Evolutionary conservation across 2,888 invertebrate genomes (phyloP).

Genomic region (Hirudinaria manillensis): DNA sequence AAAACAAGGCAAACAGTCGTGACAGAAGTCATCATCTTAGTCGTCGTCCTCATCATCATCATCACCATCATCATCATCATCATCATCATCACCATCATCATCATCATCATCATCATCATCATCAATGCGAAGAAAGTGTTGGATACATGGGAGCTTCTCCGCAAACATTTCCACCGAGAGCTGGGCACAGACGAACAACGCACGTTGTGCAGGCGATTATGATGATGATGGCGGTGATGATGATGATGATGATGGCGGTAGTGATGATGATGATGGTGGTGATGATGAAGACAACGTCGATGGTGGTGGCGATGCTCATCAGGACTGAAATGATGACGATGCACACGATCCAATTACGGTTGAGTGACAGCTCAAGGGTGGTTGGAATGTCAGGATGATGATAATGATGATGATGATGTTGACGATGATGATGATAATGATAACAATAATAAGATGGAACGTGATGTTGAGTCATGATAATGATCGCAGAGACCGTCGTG

Average conservation of each 20-base stretch:
- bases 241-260: conserved; percentile 6
- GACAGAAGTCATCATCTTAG: background rate
- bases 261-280: conserved; percentile 17
- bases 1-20: background rate
- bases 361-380: background rate
- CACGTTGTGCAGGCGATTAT: background rate
- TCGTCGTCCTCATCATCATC: conserved; percentile 21
- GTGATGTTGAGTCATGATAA: background rate
- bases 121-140: conserved; percentile 6
- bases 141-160: too few relatives aligned
- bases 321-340: conserved; percentile 6
- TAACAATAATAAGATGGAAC: background rate
- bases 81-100: conserved; percentile 22
- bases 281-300: conserved; percentile 2
- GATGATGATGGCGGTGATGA: conserved; percentile 16
- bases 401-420: too few relatives aligned
- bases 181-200: too few relatives aligned
- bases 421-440: too few relatives aligned
- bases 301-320: conserved; percentile 5
- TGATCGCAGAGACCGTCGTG: background rate
- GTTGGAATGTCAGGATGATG: background rate
- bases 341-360: background rate
- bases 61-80: conserved; percentile 24
- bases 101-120: conserved; percentile 22
- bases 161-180: too few relatives aligned